phyloP scores from a whole-genome alignment of 1,140 invertebrate genomes.

The Drosophila varians region DNA sequence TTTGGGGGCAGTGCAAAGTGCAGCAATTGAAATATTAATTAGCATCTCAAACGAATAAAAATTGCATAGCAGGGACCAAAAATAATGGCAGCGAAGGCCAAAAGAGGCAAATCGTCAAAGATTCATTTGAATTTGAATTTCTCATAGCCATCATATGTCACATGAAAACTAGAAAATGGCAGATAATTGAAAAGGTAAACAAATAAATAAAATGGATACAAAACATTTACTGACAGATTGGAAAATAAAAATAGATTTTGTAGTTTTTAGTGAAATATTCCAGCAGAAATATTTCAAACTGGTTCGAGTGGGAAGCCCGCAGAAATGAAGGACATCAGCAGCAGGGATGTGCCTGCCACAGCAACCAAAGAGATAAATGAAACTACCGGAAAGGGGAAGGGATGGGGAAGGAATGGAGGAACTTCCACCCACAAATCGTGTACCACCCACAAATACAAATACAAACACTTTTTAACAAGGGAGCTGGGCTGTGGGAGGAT shows the following conservation, averaged over 20 bases:
- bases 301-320: no score
- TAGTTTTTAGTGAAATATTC: not conserved
- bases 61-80: constrained; percentile 32
- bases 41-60: constrained; percentile 66
- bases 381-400: constrained; percentile 3
- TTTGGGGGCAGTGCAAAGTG: constrained; percentile 30
- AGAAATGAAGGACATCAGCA: constrained; percentile 63
- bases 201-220: not conserved
- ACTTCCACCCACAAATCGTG: constrained; percentile 51
- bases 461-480: constrained; percentile 28
- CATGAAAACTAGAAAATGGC: not conserved
- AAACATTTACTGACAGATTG: not conserved
- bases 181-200: not conserved
- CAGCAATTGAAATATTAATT: constrained; percentile 74
- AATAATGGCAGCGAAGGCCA: constrained; percentile 14
- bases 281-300: constrained; percentile 63
- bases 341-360: constrained; percentile 40
- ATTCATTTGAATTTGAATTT: not conserved
- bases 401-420: not conserved
- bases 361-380: constrained; percentile 58
- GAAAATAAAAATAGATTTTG: not conserved
- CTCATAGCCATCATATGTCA: not conserved
- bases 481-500: not conserved
- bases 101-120: not conserved
- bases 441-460: constrained; percentile 6